Evolutionary conservation across 2,888 invertebrate genomes (phyloP).

Genomic region (Sphaeridia pumilis): DNA sequence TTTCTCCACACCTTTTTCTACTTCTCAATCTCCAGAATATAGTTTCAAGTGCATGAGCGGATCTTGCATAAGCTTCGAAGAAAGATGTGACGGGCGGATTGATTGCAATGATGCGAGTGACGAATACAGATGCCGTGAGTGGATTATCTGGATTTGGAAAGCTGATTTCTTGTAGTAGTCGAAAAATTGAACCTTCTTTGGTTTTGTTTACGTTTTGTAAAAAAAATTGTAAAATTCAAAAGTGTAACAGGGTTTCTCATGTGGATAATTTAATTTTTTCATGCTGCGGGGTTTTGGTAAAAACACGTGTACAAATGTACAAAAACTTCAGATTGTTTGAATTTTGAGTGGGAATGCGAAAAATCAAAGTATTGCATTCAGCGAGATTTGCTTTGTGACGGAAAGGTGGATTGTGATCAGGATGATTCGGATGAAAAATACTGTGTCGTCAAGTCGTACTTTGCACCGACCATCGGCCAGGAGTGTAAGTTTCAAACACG

Average conservation of each 20-base stretch:
- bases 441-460: slow-evolving; percentile 17
- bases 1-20: too few species aligned
- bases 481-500: too few species aligned
- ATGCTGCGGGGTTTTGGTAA: too few species aligned
- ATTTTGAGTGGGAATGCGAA: slow-evolving; percentile 35
- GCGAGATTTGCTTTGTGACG: slow-evolving; percentile 36
- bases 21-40: background rate
- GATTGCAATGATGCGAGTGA: slow-evolving; percentile 12
- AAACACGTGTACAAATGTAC: too few species aligned
- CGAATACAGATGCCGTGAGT: slow-evolving; percentile 16
- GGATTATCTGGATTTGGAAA: background rate
- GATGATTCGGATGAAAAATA: slow-evolving; percentile 34
- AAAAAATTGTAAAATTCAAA: too few species aligned
- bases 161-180: too few species aligned
- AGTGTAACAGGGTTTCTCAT: too few species aligned
- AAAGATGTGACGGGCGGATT: slow-evolving; percentile 10
- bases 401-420: slow-evolving; percentile 35
- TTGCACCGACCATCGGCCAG: too few species aligned
- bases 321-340: slow-evolving; percentile 18
- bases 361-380: slow-evolving; percentile 37
- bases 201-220: too few species aligned
- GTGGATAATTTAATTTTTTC: too few species aligned
- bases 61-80: slow-evolving; percentile 6
- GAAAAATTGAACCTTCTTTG: too few species aligned
- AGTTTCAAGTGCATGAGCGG: slow-evolving; percentile 17